Base-by-base conservation (phyloP, 2,797 vertebrate species). In the Alcedo quadribrachys region DNA sequence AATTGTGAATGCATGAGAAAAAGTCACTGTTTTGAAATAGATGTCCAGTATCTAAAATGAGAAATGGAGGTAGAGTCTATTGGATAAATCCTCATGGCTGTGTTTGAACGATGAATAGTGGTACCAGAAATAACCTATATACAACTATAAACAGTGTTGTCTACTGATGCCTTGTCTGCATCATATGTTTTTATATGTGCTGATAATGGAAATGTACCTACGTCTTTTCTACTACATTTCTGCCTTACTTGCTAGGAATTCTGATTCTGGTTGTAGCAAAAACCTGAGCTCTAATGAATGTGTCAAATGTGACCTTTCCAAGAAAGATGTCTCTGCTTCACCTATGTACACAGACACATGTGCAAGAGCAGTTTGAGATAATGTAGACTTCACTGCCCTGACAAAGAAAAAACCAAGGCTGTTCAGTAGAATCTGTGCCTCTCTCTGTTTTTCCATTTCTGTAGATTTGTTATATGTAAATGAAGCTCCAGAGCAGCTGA, bases 191-290 rank as follows among this genome's bases (percentile, higher is more conserved):
- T 58, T 28, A 8, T 28, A 18, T 3, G 18, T 42, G 30, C 55
- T 67, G 32, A 35, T 55, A 27, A 7, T 6, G 33, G 8, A 43
- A 50, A 7, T 1, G 27, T 2, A 9, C 6, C 30, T 17, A 0
- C 7, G 30, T 4, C 11, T 42, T 78, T 57, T 54, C 65, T 35
- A 4, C 24, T 28, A 8, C 11, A 1, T 19, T 75, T 58, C 62
- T 92, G 54, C 22, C 74, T 25, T 35, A 11, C 46, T 60, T n/a
- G 22, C 42, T 70, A 57, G 57, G 20, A 70, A 16, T 61, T 42
- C 68, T 35, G 12, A 25, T 18, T 79, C 22, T 57, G 46, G 48
- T 22, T 0, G 0, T 22, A 79, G 33, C 22, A 60, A 79, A 90
- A 66, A 32, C 18, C 57, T 58, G 37, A 53, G 24, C 11, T 2